A percentile compares a stretch with the other conserved stretches of the same genome.
Conservation (phyloP, 2,888 invertebrate species). For the Xylota sylvarum region DNA sequence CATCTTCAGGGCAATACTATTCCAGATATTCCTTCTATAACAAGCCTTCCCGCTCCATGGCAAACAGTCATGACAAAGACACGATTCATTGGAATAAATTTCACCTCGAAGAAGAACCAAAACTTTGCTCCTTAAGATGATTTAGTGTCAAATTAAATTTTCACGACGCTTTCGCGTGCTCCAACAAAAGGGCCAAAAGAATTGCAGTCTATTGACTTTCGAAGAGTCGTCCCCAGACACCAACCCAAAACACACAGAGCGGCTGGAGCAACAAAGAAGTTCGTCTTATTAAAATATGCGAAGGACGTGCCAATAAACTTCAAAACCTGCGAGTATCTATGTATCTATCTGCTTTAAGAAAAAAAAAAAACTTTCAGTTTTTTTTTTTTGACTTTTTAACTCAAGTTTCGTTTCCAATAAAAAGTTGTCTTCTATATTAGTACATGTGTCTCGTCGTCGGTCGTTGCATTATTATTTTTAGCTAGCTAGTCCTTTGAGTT, state of each 20-base stretch:
- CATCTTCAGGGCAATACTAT: no score
- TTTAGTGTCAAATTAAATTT: constrained; percentile 67
- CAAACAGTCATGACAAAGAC: neutral
- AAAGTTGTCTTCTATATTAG: constrained; percentile 4
- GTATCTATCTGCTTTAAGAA: neutral
- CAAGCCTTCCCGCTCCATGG: neutral
- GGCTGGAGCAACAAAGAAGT: constrained; percentile 26
- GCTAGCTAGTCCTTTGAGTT: constrained; percentile 11
- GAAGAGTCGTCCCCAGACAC: neutral
- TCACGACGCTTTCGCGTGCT: constrained; percentile 48
- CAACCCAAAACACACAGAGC: constrained; percentile 5
- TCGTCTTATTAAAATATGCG: constrained; percentile 68
- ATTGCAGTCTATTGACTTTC: constrained; percentile 44
- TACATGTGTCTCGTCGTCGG: constrained; percentile 12
- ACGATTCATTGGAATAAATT: neutral
- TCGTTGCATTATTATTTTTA: constrained; percentile 26
- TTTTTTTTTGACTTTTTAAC: neutral
- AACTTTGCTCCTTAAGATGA: constrained; percentile 63
- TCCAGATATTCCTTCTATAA: no score
- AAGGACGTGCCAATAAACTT: constrained; percentile 69
- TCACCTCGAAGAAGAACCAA: constrained; percentile 8
- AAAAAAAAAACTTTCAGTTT: no score
- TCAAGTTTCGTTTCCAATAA: constrained; percentile 34
- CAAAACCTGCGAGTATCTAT: constrained; percentile 28
- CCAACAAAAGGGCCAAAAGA: constrained; percentile 41